Percentiles rank a stretch among this genome's conserved stretches.
Evolutionary conservation across 2,888 invertebrate genomes (phyloP).

Genomic region (Congeria kusceri): DNA sequence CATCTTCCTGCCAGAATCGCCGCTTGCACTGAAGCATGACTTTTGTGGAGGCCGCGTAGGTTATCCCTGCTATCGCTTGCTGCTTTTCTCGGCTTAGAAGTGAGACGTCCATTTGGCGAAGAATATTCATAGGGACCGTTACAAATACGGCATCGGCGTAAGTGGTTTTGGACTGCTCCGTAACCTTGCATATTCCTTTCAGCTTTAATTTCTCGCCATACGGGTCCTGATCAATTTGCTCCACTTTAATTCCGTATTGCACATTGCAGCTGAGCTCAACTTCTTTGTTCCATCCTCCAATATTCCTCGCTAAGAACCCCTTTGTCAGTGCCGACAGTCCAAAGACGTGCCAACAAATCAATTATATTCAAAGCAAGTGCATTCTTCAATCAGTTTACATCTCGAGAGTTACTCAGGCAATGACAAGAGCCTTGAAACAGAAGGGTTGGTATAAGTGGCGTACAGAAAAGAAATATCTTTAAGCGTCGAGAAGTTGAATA

Average conservation of each 20-base stretch:
- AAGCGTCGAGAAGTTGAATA: constrained; percentile 19
- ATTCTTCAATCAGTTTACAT: too few relatives aligned
- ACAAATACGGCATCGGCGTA: constrained; percentile 57
- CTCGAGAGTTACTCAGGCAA: constrained; percentile 57
- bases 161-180: constrained; percentile 14
- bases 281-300: background rate
- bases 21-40: constrained; percentile 50
- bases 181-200: constrained; percentile 18
- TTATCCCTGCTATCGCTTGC: constrained; percentile 35
- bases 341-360: too few relatives aligned
- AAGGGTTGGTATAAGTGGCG: background rate
- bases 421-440: constrained; percentile 19
- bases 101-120: constrained; percentile 49
- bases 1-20: constrained; percentile 55
- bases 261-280: background rate
- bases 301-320: background rate
- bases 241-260: background rate
- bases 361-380: too few relatives aligned
- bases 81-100: background rate
- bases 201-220: constrained; percentile 19
- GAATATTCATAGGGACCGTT: constrained; percentile 45
- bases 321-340: constrained; percentile 13
- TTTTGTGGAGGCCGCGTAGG: constrained; percentile 49
- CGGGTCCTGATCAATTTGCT: constrained; percentile 4
- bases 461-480: background rate